Evolutionary conservation across 2,888 invertebrate genomes (phyloP), one percentile per base, ranked within the genome.

Genomic region (Chloromyia formosa): DNA sequence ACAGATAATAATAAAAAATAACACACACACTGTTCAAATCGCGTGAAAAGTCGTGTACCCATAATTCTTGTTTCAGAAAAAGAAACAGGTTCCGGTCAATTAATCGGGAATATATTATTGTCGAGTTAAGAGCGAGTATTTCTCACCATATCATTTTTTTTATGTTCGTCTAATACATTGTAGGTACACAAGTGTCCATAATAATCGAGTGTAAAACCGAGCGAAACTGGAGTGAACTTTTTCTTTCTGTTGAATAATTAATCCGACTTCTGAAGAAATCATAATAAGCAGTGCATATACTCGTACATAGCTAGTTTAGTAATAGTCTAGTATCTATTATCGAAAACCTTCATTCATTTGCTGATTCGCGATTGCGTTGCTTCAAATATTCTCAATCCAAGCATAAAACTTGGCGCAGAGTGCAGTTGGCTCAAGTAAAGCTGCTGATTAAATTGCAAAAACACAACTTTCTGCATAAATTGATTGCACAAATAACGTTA

Each of bases 401-500:
- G 71, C 71, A 71, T 27, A 71, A 71, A 35, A 10, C 5, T 10
- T 35, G 27, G 3, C 7, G 27, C 7, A 35, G 3, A 7, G 3
- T 35, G 27, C 7, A 35, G 3, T 4, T 35, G 27, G 2, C 27
- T 35, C 16, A 14, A 27, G 42, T 40, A 40, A 7, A 58, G 56
- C 58, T 42, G 18, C 18, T 71, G 58, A 71, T 71, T 71, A 71
- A 56, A 40, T 71, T 71, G 40, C 58, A 58, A 20, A 22, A 71
- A 54, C 69, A 16, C 16, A 53, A 54, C 23, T 69, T 69, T 69
- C 23, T 69, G 69, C 23, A 69, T 69, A 54, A 69, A 71, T 53
- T 56, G 16, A 56, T 40, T 56, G 56, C 54, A 56, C 56, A 71
- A 71, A 71, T n/a, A 58, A 18, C 66, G 16, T 40, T 71, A 56